These are phyloP conservation scores for Drosophila dives DNA, from an alignment of 2,888 invertebrate genomes.

Conservation along the genomic window DNA sequence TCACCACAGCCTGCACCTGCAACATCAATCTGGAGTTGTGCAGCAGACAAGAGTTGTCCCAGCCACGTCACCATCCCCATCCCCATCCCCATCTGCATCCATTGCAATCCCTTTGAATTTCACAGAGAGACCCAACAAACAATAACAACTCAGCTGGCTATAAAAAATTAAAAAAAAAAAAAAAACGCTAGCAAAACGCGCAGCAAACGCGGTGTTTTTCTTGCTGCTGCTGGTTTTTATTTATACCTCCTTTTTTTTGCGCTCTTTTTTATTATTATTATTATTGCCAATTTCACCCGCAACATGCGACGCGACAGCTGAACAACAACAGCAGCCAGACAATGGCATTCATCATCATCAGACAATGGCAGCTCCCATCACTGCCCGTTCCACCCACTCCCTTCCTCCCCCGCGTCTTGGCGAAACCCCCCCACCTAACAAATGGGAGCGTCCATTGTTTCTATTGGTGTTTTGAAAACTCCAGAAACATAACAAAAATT, in stretches of 20 bases:
- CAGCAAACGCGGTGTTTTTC: conserved; percentile 28
- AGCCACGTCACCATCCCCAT: background rate
- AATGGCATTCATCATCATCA: conserved; percentile 59
- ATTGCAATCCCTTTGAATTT: conserved; percentile 67
- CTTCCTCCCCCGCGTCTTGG: background rate
- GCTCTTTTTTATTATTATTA: conserved; percentile 12
- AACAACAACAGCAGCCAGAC: conserved; percentile 33
- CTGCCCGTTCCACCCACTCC: background rate
- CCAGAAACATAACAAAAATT: conserved; percentile 4
- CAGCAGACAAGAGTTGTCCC: background rate
- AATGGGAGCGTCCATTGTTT: conserved; percentile 53
- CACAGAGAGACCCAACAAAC: conserved; percentile 5
- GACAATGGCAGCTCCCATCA: conserved; percentile 45
- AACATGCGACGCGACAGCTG: conserved; percentile 43
- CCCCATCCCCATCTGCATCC: background rate
- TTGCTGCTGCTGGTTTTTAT: background rate
- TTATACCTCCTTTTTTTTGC: background rate
- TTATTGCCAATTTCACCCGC: conserved; percentile 71
- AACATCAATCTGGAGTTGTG: background rate
- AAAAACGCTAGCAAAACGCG: conserved; percentile 49
- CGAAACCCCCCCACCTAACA: conserved; percentile 17
- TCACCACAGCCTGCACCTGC: background rate
- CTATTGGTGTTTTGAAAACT: conserved; percentile 32
- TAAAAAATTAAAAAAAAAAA: conserved; percentile 5
- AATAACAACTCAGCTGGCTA: conserved; percentile 2